Base-by-base conservation (phyloP, 2,113 vertebrate genomes). In the Lanius collurio region DNA sequence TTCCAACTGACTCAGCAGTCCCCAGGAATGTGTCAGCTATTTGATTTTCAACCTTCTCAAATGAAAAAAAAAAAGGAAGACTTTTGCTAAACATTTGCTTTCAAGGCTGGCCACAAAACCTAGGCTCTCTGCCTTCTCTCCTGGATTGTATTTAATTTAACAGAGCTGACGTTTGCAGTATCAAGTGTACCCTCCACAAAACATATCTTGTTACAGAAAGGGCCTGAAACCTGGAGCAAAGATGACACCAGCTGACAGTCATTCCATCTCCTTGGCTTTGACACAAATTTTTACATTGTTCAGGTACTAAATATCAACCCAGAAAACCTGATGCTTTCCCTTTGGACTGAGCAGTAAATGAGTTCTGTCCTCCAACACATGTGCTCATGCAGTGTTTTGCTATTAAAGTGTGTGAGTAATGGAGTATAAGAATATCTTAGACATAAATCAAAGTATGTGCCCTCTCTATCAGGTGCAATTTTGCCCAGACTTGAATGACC, bases 1-100 rank as follows among this genome's bases (percentile, higher is more conserved):
- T 93, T 91, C 11, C 6, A 80, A 33, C 59, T 89, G 85, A 91
- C 64, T 96, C 75, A 96, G 82, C 79, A 86, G 28, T 74, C 22
- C 21, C 22, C 22, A 74, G 63, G 35, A 94, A 60, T 28, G 22
- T 67, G 19, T 63, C 46, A 90, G 30, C 20, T 85, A 31, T 83
- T 63, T 85, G 33, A 87, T 24, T 86, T 83, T 77, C 39, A 80
- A 50, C 20, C 13, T 69, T 69, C 31, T 30, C 7, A n/a, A 71
- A 56, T 5, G 0, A 14, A 20, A 26, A 39, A 46, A 28, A 28
- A 41, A 27, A 23, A 8, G 4, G 1, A 85, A 55, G 13, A 62
- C 7, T 65, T 92, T 63, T 59, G 12, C 8, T 77, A 37, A 91
- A 71, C 21, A 57, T 63, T 26, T 93, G 44, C 74, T 84, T 85